phyloP scores from a whole-genome alignment of 2,797 vertebrate species.

The Eospalax fontanierii region DNA sequence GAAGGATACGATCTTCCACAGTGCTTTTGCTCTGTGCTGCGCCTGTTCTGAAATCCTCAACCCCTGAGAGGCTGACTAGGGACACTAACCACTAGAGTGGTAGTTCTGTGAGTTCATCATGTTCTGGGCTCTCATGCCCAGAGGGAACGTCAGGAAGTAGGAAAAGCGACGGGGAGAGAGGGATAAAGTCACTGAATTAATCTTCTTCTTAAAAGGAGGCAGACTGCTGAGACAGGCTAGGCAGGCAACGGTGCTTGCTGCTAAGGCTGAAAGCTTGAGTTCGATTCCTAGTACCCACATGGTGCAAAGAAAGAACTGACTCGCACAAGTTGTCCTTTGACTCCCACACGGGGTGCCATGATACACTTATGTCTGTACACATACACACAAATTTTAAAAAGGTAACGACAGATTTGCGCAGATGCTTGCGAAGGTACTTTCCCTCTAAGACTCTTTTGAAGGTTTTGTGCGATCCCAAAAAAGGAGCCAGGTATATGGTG shows the following conservation, averaged over 20 bases:
- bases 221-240: background rate
- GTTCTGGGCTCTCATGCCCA: conserved; percentile 44
- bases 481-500: background rate
- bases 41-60: background rate
- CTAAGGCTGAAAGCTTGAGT: background rate
- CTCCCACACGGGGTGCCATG: background rate
- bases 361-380: background rate
- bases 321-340: background rate
- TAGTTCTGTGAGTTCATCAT: background rate
- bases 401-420: background rate
- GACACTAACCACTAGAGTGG: background rate
- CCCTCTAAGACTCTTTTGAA: background rate
- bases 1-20: background rate
- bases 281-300: background rate
- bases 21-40: background rate
- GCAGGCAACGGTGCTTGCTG: no score
- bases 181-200: background rate
- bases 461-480: background rate
- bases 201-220: background rate
- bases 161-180: rapidly evolving
- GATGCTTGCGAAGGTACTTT: background rate
- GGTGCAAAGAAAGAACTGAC: background rate
- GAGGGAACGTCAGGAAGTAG: conserved; percentile 5
- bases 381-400: background rate
- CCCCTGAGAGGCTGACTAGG: background rate